A percentile compares a stretch with the other conserved stretches of the same genome.
Conservation (phyloP, 2,797 vertebrate species). For the Pelochelys cantorii region DNA sequence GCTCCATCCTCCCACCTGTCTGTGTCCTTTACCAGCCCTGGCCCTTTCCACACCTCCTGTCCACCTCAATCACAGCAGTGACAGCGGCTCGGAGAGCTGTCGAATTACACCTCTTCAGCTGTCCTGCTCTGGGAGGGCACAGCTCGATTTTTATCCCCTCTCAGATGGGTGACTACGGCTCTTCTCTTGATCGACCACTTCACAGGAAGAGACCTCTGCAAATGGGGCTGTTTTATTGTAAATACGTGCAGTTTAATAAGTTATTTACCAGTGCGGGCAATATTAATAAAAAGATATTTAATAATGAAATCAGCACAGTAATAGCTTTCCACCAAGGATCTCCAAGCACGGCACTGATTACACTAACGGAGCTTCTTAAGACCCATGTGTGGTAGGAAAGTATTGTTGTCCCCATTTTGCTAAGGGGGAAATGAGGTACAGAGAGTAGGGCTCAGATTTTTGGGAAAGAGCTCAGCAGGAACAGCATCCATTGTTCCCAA, state of each 20-base stretch:
- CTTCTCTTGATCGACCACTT: constrained; percentile 43
- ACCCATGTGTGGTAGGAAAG: not conserved
- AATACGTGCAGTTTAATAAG: not conserved
- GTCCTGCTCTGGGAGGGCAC: constrained; percentile 81
- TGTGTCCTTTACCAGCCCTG: constrained; percentile 92
- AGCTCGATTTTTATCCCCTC: constrained; percentile 51
- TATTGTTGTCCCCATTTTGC: not conserved
- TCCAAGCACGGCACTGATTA: too few species aligned
- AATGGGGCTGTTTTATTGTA: not conserved
- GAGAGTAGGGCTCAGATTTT: too few species aligned
- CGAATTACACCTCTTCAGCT: constrained; percentile 96
- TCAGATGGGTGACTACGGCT: constrained; percentile 36
- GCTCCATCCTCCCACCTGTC: constrained; percentile 89
- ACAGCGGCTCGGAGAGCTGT: constrained; percentile 88
- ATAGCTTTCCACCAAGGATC: not conserved
- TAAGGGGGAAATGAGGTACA: not conserved
- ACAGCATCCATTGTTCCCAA: not conserved
- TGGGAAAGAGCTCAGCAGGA: not conserved
- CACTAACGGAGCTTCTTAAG: not conserved
- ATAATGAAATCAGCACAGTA: not conserved
- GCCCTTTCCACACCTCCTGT: constrained; percentile 92
- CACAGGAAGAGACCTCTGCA: not conserved
- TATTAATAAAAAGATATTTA: not conserved
- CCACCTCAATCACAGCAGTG: constrained; percentile 94
- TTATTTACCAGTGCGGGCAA: not conserved